phyloP scores from a whole-genome alignment of 2,113 vertebrate genomes.

The Panthera leo region DNA sequence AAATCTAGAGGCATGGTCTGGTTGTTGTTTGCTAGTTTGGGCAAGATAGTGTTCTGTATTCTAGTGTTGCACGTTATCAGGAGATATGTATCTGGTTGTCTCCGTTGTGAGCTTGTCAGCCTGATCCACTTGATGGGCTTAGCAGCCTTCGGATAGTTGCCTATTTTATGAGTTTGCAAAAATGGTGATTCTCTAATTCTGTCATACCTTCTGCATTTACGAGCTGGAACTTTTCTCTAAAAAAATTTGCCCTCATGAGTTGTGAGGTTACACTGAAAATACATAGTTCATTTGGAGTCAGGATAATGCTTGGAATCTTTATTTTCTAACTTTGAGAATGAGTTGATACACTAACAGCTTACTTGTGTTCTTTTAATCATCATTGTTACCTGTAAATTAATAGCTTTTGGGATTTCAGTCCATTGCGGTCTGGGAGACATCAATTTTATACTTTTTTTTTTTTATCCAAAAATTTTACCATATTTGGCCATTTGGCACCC shows the following conservation, averaged over 20 bases:
- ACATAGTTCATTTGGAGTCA: not conserved
- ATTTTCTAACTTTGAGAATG: constrained; percentile 20
- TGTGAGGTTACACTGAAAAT: not conserved
- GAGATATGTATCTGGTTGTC: not conserved
- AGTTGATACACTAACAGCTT: not conserved
- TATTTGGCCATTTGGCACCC: not conserved
- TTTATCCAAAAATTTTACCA: not conserved
- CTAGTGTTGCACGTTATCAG: not conserved
- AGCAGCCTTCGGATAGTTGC: not conserved
- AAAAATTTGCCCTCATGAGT: not conserved
- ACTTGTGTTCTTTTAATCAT: not conserved
- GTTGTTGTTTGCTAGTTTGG: not conserved
- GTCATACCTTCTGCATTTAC: not conserved
- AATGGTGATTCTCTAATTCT: not conserved
- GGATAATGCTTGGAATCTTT: not conserved
- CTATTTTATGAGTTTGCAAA: not conserved
- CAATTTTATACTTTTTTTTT: not conserved
- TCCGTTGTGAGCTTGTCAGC: not conserved
- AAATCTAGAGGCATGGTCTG: not conserved
- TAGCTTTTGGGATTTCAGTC: not conserved
- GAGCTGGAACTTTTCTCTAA: constrained; percentile 25
- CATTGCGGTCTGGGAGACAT: not conserved
- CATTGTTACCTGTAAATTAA: not conserved
- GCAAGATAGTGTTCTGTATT: not conserved
- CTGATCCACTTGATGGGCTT: not conserved